A percentile compares a stretch with the other conserved stretches of the same genome.
phyloP scores from a whole-genome alignment of 2,888 invertebrate species.

The Tiphia femorata region DNA sequence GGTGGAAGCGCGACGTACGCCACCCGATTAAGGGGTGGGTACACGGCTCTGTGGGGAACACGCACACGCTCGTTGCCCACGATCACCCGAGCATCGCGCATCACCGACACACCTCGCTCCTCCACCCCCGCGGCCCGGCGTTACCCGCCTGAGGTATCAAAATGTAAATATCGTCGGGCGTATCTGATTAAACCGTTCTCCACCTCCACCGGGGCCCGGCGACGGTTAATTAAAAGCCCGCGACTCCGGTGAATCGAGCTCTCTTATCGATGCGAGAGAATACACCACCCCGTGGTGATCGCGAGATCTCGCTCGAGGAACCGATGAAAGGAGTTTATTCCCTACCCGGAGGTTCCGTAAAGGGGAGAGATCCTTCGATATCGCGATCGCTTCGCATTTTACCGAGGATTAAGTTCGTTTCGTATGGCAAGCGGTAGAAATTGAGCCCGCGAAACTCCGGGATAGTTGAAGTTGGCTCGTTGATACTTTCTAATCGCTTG shows the following conservation, averaged over 20 bases:
- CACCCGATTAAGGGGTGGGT: constrained; percentile 39
- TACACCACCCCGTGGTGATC: no score
- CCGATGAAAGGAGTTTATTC: no score
- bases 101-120: not conserved
- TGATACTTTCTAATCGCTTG: no score
- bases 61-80: not conserved
- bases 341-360: no score
- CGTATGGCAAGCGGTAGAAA: no score
- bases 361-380: no score
- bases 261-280: no score
- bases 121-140: not conserved
- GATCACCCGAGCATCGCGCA: not conserved
- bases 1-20: constrained; percentile 21
- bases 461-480: no score
- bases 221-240: constrained; percentile 24
- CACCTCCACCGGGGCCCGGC: constrained; percentile 13
- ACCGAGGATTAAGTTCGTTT: no score
- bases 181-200: constrained; percentile 40
- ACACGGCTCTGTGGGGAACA: constrained; percentile 5
- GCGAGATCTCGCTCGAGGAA: no score
- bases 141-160: constrained; percentile 38
- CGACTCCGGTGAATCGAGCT: constrained; percentile 2
- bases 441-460: no score
- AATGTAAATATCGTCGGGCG: constrained; percentile 42
- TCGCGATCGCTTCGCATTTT: no score